Base-by-base conservation (phyloP, 2,888 invertebrate genomes). In the Rhimphoctona megacephalus region DNA sequence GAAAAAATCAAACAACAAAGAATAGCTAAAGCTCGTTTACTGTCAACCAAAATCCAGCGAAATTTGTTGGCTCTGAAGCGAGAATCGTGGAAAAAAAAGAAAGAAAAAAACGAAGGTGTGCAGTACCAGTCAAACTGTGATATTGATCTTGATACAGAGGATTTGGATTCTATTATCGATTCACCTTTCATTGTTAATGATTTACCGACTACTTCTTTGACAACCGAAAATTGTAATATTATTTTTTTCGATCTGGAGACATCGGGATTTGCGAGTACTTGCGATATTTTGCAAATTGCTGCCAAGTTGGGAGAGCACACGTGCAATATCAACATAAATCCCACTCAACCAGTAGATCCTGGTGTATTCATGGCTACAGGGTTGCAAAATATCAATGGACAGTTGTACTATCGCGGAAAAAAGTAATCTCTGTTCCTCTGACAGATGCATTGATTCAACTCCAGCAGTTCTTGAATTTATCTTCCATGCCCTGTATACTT, bases 311-410 rank as follows among this genome's bases (percentile, higher is more conserved):
- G 54, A 14, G 25, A 70, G 36, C 30, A 73, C 57, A 36, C 30
- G 19, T 89, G 87, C 79, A 80, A 78, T 70, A 54, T 87, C 2
- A 89, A 89, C 46, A 54, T 89, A 22, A 88, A 57, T 73, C 89
- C 88, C 0, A 83, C 84, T 4, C 81, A 88, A 85, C 19, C 30
- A 25, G 81, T 88, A 54, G 36, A 83, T 46, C 46, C 52, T 22
- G 25, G 30, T n/a, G 87, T 88, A 49, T 77, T 78, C 17, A 61
- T 39, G 73, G 66, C 85, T 46, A 88, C 74, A 9, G 88, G 88
- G 3, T 72, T 89, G 57, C 54, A 82, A 67, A 87, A 83, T 72
- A 66, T 69, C 46, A 54, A 64, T 22, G 86, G 85, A 36, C 46
- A 84, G 36, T 52, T 89, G 52, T 89, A 64, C 69, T 74, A 73